These are phyloP conservation scores for Drepanosiphum platanoidis DNA, from an alignment of 2,888 invertebrate genomes.

Conservation along the genomic window DNA sequence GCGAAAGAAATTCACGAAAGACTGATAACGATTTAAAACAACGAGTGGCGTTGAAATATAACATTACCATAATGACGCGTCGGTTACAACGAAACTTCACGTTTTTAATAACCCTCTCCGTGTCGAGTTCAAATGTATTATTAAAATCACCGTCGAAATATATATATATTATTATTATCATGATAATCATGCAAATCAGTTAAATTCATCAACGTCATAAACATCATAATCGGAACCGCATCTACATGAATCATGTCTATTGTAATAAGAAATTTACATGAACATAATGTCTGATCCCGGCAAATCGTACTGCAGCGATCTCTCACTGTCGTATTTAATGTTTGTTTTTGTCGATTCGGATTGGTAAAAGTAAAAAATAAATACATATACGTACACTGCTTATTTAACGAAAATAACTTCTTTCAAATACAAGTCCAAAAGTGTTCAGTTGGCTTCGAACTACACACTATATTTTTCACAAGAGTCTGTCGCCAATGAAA, in stretches of 20 bases:
- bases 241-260: constrained; percentile 36
- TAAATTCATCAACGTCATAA: constrained; percentile 48
- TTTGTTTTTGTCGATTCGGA: too few relatives aligned
- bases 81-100: constrained; percentile 7
- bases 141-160: constrained; percentile 12
- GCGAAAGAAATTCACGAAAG: neutral
- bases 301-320: neutral
- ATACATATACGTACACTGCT: too few relatives aligned
- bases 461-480: too few relatives aligned
- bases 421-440: too few relatives aligned
- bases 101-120: constrained; percentile 33
- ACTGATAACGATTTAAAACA: constrained; percentile 37
- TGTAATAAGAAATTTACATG: constrained; percentile 30
- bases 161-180: constrained; percentile 1
- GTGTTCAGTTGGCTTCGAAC: too few relatives aligned
- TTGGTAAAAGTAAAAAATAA: too few relatives aligned
- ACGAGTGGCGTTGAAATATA: constrained; percentile 35
- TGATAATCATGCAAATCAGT: constrained; percentile 44
- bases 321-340: neutral
- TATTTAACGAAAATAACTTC: too few relatives aligned
- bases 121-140: constrained; percentile 33
- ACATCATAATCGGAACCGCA: constrained; percentile 40
- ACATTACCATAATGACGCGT: constrained; percentile 37
- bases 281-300: neutral
- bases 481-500: too few relatives aligned